Conservation (phyloP, 2,113 vertebrate species). For the Myxocyprinus asiaticus region DNA sequence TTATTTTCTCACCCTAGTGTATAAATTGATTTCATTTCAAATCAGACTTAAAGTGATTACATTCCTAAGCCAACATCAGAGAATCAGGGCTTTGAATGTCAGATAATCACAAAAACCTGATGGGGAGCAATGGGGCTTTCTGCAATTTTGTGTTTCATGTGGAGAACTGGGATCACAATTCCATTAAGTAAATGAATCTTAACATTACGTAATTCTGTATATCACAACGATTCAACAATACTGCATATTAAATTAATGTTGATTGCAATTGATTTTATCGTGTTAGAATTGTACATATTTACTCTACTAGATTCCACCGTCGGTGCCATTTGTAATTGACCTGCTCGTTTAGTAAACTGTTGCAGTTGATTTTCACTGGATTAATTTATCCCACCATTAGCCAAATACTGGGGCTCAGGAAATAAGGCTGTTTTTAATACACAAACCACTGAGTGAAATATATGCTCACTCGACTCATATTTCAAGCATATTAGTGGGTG, state of each 20-base stretch:
- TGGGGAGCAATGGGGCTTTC: too few species aligned
- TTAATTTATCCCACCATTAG: slow-evolving; percentile 18
- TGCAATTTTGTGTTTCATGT: too few species aligned
- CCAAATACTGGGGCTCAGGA: not conserved
- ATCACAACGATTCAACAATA: not conserved
- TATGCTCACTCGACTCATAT: not conserved
- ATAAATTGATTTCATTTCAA: slow-evolving; percentile 59
- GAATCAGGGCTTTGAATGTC: slow-evolving; percentile 13
- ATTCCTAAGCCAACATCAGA: slow-evolving; percentile 49
- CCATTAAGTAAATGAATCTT: too few species aligned
- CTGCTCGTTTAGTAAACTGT: slow-evolving; percentile 7
- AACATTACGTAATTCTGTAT: too few species aligned
- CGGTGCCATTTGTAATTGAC: not conserved
- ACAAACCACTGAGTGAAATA: not conserved
- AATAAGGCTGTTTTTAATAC: slow-evolving; percentile 9
- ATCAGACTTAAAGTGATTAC: slow-evolving; percentile 58
- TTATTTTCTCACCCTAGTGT: slow-evolving; percentile 27
- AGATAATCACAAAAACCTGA: not conserved
- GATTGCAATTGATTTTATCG: too few species aligned
- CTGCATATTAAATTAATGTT: too few species aligned
- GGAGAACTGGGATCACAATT: not conserved
- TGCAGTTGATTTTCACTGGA: slow-evolving; percentile 11
- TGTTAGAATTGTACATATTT: too few species aligned
- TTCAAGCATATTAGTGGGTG: not conserved
- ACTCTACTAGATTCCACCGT: too few species aligned